Base-by-base conservation (phyloP, 1,140 invertebrate genomes). In the Lasaia peninsularis region DNA sequence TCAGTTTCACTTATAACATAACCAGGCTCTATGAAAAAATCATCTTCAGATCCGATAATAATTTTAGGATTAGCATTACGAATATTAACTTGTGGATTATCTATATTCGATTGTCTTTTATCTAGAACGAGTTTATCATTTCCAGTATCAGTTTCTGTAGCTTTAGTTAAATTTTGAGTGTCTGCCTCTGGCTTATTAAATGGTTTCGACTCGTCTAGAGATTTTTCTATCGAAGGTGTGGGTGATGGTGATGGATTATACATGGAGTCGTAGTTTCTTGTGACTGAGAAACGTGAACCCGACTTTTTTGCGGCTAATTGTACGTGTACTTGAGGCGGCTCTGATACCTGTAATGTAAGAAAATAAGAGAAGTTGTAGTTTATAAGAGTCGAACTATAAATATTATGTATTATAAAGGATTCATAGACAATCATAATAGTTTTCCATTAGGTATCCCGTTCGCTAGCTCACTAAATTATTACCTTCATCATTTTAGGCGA, bases 221-320 rank as follows among this genome's bases (percentile, higher is more conserved):
- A 31, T 32, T 24, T 44, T 44, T 55, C 53, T 40, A 40, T 32
- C 10, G 52, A 34, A 7, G 10, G 52, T 33, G 71, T 65, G 10
- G 62, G 60, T 11, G 68, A 66, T 2, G 70, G 35, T 6, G 74
- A 60, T 28, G 72, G 74, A 35, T 78, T 78, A 59, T 83, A 86
- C 0, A 73, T 71, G 0, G 71, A 51, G 35, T 86, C 83, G 40
- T 88, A 86, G 66, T 89, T 89, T 32, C 88, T 72, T 0, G 86
- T 81, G 0, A 90, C 80, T 0, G 85, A 88, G 60, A 90, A 90
- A 3, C 88, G 62, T 2, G 84, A 88, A 0, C 72, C 59, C 0
- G 69, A 53, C 24, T 75, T 73, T n/a, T 68, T 58, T 2, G 77
- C 65, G 1, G 65, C 69, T 3, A 75, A 65, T n/a, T 78, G 74